Evolutionary conservation across 2,113 vertebrate genomes (phyloP).

Genomic region (Pao palembangensis): DNA sequence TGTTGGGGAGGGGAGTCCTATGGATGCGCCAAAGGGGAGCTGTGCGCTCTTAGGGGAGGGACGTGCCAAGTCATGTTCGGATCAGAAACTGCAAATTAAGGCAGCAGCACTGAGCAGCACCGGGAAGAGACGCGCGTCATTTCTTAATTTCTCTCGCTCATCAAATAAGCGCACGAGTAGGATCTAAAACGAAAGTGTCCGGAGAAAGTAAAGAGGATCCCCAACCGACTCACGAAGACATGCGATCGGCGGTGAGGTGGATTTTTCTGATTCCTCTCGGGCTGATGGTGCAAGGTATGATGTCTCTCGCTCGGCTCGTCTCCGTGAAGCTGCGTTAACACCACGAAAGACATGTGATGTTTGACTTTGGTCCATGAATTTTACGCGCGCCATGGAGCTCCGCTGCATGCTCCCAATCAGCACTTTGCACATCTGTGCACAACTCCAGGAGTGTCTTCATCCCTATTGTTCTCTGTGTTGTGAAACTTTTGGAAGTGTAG

Average conservation of each 20-base stretch:
- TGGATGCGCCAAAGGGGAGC: conserved; percentile 46
- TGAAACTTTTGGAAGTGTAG: neutral
- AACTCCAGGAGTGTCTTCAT: neutral
- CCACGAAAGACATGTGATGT: neutral
- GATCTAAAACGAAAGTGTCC: neutral
- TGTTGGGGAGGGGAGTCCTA: conserved; percentile 6
- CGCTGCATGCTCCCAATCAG: neutral
- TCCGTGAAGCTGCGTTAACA: too few relatives aligned
- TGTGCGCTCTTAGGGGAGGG: conserved; percentile 60
- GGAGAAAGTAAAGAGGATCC: conserved; percentile 10
- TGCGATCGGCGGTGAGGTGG: conserved; percentile 53
- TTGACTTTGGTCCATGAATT: neutral
- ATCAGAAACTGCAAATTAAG: conserved; percentile 24
- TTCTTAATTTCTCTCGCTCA: too few relatives aligned
- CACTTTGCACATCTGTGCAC: neutral
- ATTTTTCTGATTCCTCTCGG: conserved; percentile 63
- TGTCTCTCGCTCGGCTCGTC: neutral
- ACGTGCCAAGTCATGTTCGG: conserved; percentile 58
- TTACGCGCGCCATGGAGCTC: neutral
- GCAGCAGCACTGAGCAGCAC: conserved; percentile 25
- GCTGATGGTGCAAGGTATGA: conserved; percentile 60
- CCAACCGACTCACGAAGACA: conserved; percentile 25
- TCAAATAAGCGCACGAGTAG: too few relatives aligned
- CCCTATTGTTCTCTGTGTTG: neutral
- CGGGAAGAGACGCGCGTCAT: conserved; percentile 21